Base-by-base conservation (phyloP, 2,888 invertebrate genomes). In the Odontocerum albicorne region DNA sequence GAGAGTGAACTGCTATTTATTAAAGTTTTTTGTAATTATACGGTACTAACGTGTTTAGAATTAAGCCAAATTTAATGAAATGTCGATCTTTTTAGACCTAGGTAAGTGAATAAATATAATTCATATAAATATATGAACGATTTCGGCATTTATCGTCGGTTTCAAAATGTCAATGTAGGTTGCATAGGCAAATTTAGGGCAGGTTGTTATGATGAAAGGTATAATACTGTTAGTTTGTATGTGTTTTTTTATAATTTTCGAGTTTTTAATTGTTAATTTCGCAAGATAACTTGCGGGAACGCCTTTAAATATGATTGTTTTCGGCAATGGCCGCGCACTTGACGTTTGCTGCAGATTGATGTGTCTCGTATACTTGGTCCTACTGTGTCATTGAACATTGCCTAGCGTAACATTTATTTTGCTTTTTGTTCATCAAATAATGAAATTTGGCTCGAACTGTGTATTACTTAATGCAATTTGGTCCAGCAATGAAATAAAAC, bases 101-200 rank as follows among this genome's bases (percentile, higher is more conserved):
- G 55, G 55, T 55, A 55, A 19, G 55, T 50, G 16, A 21, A 19
- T 27, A 45, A 45, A 17, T 45, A 31, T 31, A 49, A 44, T 45
- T 49, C 13, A 20, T 31, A 7, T 12, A 8, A 22, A 20, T 16
- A n/a, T 27, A 21, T n/a, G 6, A 6, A 3, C 6, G 36, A 21
- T 49, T 31, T 38, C 17, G n/a, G n/a, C 33, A 32, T 36, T 21
- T 12, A 49, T 42, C 42, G 32, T 49, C 46, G 17, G 39, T 55
- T 33, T 43, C 31, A 55, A 55, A 45, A 45, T 55, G 55, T 36
- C 46, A 50, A 55, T 55, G 45, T 55, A 55, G 55, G 55, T 55
- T 55, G 55, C 50, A 50, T 55, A 45, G 50, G 42, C 55, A 40
- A 55, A 55, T 55, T 55, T 50, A 45, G 55, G 55, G 55, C 55